phyloP scores from a whole-genome alignment of 2,113 vertebrate genomes.

The Hemichromis elongatus region DNA sequence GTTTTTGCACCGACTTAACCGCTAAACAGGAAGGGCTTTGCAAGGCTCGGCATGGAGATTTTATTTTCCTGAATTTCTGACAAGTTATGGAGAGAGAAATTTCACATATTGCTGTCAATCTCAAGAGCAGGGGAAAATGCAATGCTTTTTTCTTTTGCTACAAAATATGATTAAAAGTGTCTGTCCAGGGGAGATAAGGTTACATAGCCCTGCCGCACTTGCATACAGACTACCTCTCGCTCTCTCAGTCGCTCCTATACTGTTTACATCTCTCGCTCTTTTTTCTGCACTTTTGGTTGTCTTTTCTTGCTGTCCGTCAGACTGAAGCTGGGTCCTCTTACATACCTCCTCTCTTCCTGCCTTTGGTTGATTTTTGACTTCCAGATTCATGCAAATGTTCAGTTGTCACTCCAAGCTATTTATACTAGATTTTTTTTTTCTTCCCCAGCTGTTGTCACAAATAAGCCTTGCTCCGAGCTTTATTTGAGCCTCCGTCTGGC shows the following conservation, averaged over 20 bases:
- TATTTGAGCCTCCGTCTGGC: not conserved
- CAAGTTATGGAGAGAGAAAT: not conserved
- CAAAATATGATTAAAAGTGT: not conserved
- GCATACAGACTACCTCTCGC: not conserved
- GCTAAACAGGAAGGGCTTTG: not conserved
- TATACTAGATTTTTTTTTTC: not conserved
- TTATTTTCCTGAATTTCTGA: not conserved
- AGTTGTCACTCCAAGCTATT: not conserved
- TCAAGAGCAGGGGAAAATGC: not conserved
- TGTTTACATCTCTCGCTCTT: not conserved
- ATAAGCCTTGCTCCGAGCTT: not conserved
- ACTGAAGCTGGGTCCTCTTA: not conserved
- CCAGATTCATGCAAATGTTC: not conserved
- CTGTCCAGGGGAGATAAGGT: not conserved
- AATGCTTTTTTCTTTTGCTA: not conserved
- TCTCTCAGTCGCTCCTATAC: not conserved
- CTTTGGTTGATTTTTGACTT: not conserved
- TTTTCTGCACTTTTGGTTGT: not conserved
- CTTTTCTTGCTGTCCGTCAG: not conserved
- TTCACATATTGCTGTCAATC: not conserved
- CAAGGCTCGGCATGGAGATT: not conserved
- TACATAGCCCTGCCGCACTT: not conserved
- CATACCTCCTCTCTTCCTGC: not conserved
- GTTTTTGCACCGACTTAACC: not conserved
- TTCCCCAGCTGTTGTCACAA: not conserved